phyloP scores from a whole-genome alignment of 1,140 invertebrate species.

The Formica exsecta region DNA sequence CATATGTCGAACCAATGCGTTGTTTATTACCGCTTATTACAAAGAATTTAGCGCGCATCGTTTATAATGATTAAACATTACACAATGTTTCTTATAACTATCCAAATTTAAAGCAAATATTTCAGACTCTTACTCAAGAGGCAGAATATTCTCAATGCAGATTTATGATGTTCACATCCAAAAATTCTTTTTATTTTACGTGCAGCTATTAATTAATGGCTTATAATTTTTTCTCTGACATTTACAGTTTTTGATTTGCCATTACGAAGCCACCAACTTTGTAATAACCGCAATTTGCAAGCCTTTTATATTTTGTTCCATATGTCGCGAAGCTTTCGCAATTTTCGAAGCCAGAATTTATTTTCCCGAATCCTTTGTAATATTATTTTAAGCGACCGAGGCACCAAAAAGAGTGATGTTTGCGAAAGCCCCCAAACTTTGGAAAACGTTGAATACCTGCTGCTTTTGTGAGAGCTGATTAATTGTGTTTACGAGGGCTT shows the following conservation, averaged over 20 bases:
- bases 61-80: neutral
- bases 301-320: neutral
- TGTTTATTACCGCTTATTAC: slow-evolving; percentile 23
- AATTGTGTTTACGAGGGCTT: slow-evolving; percentile 79
- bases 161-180: neutral
- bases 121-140: neutral
- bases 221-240: neutral
- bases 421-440: slow-evolving; percentile 82
- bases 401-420: slow-evolving; percentile 77
- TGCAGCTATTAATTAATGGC: neutral
- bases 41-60: slow-evolving; percentile 14
- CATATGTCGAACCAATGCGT: neutral
- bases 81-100: neutral
- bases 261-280: slow-evolving; percentile 24
- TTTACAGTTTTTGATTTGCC: neutral
- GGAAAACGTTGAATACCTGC: slow-evolving; percentile 84
- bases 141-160: neutral
- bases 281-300: slow-evolving; percentile 48
- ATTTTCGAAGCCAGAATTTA: neutral
- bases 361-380: slow-evolving; percentile 7
- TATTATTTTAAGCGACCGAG: slow-evolving; percentile 79
- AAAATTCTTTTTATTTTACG: neutral
- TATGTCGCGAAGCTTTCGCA: neutral
- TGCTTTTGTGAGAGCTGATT: slow-evolving; percentile 81
- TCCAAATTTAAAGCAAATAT: neutral